phyloP scores from a whole-genome alignment of 2,797 vertebrate species.

The Aselliscus stoliczkanus region DNA sequence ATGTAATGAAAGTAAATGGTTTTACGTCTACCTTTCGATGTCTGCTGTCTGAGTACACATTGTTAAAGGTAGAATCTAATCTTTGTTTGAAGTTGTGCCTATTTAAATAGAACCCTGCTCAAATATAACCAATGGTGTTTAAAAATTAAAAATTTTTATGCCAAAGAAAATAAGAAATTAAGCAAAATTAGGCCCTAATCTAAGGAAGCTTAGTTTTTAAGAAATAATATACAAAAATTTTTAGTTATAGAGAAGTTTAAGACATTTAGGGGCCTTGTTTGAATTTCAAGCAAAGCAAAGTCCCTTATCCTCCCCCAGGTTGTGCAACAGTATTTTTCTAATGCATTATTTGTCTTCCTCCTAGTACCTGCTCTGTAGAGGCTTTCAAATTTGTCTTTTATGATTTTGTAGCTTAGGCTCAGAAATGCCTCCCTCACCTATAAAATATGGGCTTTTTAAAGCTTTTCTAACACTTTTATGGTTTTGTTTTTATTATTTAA shows the following conservation, averaged over 20 bases:
- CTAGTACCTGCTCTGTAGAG: neutral
- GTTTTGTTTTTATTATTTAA: conserved; percentile 23
- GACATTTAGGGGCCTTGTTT: conserved; percentile 22
- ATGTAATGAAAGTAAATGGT: neutral
- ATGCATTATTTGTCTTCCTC: neutral
- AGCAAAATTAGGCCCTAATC: neutral
- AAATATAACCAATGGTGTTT: neutral
- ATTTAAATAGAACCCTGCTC: conserved; percentile 39
- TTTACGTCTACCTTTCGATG: neutral
- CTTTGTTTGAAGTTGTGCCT: neutral
- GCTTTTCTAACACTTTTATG: neutral
- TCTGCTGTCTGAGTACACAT: neutral
- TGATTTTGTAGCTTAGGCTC: neutral
- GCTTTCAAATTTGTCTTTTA: neutral
- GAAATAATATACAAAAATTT: neutral
- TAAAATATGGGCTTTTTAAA: neutral
- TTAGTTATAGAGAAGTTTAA: neutral
- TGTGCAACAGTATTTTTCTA: conserved; percentile 34
- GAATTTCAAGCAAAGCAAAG: conserved; percentile 26
- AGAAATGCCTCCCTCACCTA: neutral
- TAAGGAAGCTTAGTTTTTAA: neutral
- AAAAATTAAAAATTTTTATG: neutral
- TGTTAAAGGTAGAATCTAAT: conserved; percentile 13
- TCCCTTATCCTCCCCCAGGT: neutral
- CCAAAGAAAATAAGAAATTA: conserved; percentile 2